Conservation (phyloP, 2,113 vertebrate species). For the Trematomus loennbergii region DNA sequence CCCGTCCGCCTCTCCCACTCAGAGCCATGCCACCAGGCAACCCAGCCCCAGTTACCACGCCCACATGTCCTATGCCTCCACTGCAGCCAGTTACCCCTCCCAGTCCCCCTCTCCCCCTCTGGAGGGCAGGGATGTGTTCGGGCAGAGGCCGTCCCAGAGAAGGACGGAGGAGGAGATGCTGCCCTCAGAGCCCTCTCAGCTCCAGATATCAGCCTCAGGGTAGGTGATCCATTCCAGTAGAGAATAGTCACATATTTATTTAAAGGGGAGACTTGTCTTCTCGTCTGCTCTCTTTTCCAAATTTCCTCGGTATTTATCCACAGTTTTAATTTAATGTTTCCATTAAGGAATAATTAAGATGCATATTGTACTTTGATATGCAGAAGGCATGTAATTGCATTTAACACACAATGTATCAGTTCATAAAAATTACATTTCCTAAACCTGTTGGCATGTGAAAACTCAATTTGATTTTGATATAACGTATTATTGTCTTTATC, state of each 20-base stretch:
- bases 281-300: constrained; percentile 62
- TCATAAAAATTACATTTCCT: constrained; percentile 39
- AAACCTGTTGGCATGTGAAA: constrained; percentile 50
- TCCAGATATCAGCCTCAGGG: constrained; percentile 94
- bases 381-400: constrained; percentile 82
- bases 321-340: constrained; percentile 61
- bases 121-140: constrained; percentile 93
- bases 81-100: constrained; percentile 92
- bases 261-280: constrained; percentile 63
- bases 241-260: constrained; percentile 73
- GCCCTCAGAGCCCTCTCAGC: constrained; percentile 92
- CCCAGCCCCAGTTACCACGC: constrained; percentile 85
- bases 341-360: constrained; percentile 63
- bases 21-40: constrained; percentile 89
- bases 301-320: constrained; percentile 57
- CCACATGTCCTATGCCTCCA: constrained; percentile 90
- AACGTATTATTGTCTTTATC: constrained; percentile 29
- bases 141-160: constrained; percentile 92
- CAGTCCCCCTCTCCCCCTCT: constrained; percentile 89
- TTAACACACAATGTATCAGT: constrained; percentile 70
- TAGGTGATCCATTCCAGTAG: constrained; percentile 88
- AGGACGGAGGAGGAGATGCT: constrained; percentile 95
- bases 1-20: constrained; percentile 91
- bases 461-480: constrained; percentile 49
- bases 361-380: constrained; percentile 80